Percentiles rank a stretch among this genome's conserved stretches.
phyloP scores from a whole-genome alignment of 2,888 invertebrate species.

The Tachina fera region DNA sequence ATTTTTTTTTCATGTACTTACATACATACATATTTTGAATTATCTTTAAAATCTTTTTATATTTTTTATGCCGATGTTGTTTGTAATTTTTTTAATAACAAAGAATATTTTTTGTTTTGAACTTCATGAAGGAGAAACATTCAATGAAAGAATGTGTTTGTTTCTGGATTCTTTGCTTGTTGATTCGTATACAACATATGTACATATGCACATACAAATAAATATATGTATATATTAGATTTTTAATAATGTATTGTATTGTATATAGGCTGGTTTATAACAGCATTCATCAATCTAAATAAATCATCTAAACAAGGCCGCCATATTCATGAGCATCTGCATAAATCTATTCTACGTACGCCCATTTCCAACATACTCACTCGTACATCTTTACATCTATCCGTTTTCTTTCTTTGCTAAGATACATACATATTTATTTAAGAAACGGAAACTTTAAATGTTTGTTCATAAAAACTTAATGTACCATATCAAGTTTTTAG shows the following conservation, averaged over 20 bases:
- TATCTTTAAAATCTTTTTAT: conserved; percentile 42
- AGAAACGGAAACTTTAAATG: conserved; percentile 61
- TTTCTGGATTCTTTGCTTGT: conserved; percentile 14
- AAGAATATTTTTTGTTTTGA: conserved; percentile 46
- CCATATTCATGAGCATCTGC: conserved; percentile 25
- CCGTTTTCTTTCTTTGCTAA: neutral
- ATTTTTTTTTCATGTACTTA: neutral
- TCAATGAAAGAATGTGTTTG: conserved; percentile 63
- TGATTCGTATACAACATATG: neutral
- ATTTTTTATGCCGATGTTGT: neutral
- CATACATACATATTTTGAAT: neutral
- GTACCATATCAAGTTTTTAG: conserved; percentile 66
- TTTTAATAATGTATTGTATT: neutral
- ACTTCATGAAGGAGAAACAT: conserved; percentile 1
- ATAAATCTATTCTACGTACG: conserved; percentile 60
- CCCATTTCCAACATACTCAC: conserved; percentile 24
- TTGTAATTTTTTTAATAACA: conserved; percentile 34
- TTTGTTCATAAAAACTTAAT: conserved; percentile 60
- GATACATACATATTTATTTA: neutral
- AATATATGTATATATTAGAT: neutral
- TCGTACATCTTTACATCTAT: neutral
- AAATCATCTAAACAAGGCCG: conserved; percentile 63
- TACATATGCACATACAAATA: neutral
- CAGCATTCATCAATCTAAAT: conserved; percentile 63
- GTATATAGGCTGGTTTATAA: conserved; percentile 41